Evolutionary conservation across 2,888 invertebrate species (phyloP).

Genomic region (Philhelius pedissequus): DNA sequence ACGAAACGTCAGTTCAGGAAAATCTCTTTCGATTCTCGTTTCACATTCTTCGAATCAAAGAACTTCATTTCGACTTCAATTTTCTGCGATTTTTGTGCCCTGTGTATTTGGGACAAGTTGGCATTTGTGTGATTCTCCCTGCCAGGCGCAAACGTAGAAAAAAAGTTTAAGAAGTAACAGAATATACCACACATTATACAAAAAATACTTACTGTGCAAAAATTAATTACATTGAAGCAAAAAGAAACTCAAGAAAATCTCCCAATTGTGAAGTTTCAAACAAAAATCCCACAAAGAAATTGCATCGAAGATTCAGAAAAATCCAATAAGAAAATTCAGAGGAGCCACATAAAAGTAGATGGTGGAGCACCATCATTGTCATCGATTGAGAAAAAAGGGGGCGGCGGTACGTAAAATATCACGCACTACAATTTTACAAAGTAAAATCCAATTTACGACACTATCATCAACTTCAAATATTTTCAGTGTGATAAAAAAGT

Average conservation of each 20-base stretch:
- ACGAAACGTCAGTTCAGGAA: background rate
- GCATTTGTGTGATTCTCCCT: slow-evolving; percentile 60
- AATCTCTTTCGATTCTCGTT: slow-evolving; percentile 32
- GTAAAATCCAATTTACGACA: slow-evolving; percentile 9
- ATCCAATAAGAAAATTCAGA: slow-evolving; percentile 11
- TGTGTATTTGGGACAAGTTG: slow-evolving; percentile 58
- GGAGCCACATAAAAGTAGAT: slow-evolving; percentile 48
- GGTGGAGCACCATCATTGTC: slow-evolving; percentile 67
- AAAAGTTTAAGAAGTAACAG: slow-evolving; percentile 12
- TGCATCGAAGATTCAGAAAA: background rate
- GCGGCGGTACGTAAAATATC: slow-evolving; percentile 52
- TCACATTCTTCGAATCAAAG: slow-evolving; percentile 44
- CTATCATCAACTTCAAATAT: background rate
- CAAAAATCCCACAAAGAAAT: background rate
- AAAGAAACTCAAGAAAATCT: slow-evolving; percentile 5
- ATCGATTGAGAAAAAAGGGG: slow-evolving; percentile 67
- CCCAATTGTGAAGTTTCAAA: background rate
- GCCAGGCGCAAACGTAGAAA: slow-evolving; percentile 64
- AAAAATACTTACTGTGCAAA: slow-evolving; percentile 39
- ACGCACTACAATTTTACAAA: slow-evolving; percentile 16
- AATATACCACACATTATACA: slow-evolving; percentile 30
- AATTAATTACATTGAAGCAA: slow-evolving; percentile 47
- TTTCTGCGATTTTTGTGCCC: slow-evolving; percentile 9
- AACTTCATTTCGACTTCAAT: slow-evolving; percentile 41
- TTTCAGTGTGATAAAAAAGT: slow-evolving; percentile 14